These are phyloP conservation scores for Chrysodeixis includens DNA, from an alignment of 2,888 invertebrate genomes.

Conservation along the genomic window DNA sequence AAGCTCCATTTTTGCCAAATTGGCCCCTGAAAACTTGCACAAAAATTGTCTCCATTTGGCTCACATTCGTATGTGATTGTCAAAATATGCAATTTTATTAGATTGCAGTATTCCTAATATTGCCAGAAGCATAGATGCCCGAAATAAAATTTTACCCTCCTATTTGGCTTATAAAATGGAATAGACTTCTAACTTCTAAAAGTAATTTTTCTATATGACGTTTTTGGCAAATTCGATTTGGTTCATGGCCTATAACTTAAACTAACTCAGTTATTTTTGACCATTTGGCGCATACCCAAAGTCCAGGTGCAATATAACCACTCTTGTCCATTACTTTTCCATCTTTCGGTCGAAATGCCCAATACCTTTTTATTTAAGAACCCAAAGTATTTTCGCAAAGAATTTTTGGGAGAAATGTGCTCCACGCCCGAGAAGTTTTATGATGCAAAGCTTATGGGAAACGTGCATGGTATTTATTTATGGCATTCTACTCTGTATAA, in stretches of 20 bases:
- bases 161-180: neutral
- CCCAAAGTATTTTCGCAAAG: constrained; percentile 8
- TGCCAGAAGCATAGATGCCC: neutral
- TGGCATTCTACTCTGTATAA: neutral
- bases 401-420: constrained; percentile 25
- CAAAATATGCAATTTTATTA: neutral
- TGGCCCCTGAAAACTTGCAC: neutral
- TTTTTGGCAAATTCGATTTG: neutral
- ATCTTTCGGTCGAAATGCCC: neutral
- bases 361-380: neutral
- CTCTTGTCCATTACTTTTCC: constrained; percentile 2
- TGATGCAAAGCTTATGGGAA: constrained; percentile 1
- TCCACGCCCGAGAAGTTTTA: neutral
- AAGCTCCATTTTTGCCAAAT: neutral
- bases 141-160: neutral
- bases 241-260: neutral
- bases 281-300: neutral
- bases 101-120: neutral
- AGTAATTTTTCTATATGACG: too few relatives aligned
- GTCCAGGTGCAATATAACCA: constrained; percentile 10
- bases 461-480: neutral
- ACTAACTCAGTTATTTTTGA: constrained; percentile 14
- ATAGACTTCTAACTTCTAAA: neutral
- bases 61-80: neutral
- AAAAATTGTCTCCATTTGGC: neutral